phyloP scores from a whole-genome alignment of 2,113 vertebrate genomes.

The Brienomyrus longianalis region DNA sequence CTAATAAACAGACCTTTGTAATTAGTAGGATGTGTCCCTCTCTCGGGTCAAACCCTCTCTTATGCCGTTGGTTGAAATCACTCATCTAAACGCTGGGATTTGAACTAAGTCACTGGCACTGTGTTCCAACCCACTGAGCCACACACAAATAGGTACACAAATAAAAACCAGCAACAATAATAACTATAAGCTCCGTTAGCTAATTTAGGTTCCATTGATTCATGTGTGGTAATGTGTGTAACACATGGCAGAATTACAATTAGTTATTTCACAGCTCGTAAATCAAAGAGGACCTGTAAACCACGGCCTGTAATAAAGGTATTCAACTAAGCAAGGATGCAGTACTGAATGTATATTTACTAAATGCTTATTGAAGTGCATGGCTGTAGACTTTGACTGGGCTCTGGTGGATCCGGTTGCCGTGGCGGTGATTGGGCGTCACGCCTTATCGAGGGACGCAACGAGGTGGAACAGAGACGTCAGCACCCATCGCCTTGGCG shows the following conservation, averaged over 20 bases:
- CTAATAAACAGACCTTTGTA: background rate
- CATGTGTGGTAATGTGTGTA: background rate
- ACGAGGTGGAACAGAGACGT: background rate
- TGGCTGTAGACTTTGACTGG: background rate
- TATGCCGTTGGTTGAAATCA: background rate
- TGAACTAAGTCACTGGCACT: background rate
- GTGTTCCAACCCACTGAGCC: background rate
- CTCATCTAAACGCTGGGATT: background rate
- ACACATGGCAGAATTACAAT: background rate
- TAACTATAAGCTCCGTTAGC: background rate
- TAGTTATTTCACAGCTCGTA: background rate
- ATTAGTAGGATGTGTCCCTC: background rate
- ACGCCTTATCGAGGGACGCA: background rate
- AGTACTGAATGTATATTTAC: background rate
- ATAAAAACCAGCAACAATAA: background rate
- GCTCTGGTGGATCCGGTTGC: background rate
- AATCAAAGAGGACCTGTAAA: background rate
- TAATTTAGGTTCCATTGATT: background rate
- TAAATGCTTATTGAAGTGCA: background rate
- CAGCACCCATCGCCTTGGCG: background rate
- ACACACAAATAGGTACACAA: background rate
- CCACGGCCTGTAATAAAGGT: background rate
- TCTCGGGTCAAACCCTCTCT: background rate
- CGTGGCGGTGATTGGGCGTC: background rate
- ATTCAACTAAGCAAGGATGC: background rate